phyloP scores from a whole-genome alignment of 2,888 invertebrate genomes.

The Nebria brevicollis region DNA sequence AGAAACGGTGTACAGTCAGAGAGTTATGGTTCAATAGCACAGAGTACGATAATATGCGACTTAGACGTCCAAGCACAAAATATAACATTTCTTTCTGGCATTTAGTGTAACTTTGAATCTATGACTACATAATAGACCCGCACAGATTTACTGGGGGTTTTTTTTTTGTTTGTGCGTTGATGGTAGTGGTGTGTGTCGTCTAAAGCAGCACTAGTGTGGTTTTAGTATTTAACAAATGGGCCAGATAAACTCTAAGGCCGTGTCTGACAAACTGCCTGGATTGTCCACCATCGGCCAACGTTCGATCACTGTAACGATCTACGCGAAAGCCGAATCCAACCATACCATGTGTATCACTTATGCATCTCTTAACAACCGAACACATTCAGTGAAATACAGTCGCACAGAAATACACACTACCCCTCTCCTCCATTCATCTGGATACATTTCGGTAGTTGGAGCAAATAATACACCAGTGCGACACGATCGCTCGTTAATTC shows the following conservation, averaged over 20 bases:
- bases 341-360: slow-evolving; percentile 17
- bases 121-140: no score
- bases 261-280: slow-evolving; percentile 47
- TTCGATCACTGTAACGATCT: slow-evolving; percentile 47
- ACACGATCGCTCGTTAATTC: slow-evolving; percentile 26
- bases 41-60: no score
- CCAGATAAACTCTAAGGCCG: slow-evolving; percentile 45
- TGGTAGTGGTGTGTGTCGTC: not conserved
- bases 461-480: not conserved
- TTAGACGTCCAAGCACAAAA: no score
- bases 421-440: not conserved
- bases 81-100: no score
- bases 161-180: not conserved
- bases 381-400: not conserved
- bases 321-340: slow-evolving; percentile 29
- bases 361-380: not conserved
- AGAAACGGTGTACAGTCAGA: not conserved
- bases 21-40: no score
- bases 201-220: not conserved
- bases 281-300: slow-evolving; percentile 42
- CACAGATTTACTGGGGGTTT: no score
- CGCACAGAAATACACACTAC: not conserved
- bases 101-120: no score
- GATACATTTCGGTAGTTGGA: not conserved
- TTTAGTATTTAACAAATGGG: slow-evolving; percentile 41